Evolutionary conservation across 2,888 invertebrate genomes (phyloP), one percentile per base, ranked within the genome.

Genomic region (Strigamia crassipes): DNA sequence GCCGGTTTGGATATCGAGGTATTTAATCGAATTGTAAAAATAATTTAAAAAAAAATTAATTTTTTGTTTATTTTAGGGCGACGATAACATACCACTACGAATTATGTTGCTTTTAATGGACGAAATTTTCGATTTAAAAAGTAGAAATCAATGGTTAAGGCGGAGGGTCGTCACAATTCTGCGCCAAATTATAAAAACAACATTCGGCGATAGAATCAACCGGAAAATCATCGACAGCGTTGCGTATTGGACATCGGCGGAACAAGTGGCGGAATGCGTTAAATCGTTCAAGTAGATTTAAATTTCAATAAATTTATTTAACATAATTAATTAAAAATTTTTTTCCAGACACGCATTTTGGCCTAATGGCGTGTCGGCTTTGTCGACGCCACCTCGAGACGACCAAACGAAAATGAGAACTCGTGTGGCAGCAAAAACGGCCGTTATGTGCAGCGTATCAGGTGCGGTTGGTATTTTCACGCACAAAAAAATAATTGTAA

Each of bases 191-290:
- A 91, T 95, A 79, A 91, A 93, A 84, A 92, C 93, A 21, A 93
- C 94, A 90, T 92, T 94, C 86, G 94, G 94, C 23, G 94, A 94
- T 86, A 93, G 93, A 84, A 93, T 95, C 56, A 95, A 95, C 88
- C 90, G 95, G 85, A 92, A 94, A 87, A 96, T 97, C 83, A 90
- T 96, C 81, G 96, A 96, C 86, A 93, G 94, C 86, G 96, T 97
- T 1, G 93, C 94, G 31, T 92, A 92, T 83, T 89, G 96, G 85
- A 96, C 96, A 0, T 94, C 95, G 84, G 95, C 96, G 0, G 92
- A 94, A 84, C 95, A 95, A 86, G 93, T 97, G 77, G 94, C 96
- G 0, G 94, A 94, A 86, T 96, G 96, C 88, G 90, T 97, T 83
- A 92, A 92, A 87, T 90, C 92, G 38, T 93, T 96, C 87, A 94